Conservation (phyloP, 1,140 invertebrate genomes). For the Hydropsyche tenuis region DNA sequence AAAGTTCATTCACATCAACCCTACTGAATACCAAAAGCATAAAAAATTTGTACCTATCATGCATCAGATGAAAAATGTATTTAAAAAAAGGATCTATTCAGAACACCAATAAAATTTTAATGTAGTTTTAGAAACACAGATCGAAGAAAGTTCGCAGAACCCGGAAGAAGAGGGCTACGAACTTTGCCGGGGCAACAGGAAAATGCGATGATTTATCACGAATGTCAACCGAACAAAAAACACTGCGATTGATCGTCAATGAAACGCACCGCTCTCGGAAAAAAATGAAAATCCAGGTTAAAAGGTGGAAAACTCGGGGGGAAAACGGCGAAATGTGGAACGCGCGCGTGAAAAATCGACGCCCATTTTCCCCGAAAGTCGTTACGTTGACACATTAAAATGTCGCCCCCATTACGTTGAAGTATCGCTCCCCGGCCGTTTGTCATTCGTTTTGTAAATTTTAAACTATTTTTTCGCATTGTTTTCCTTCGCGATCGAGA, state of each 20-base stretch:
- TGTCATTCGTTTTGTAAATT: no score
- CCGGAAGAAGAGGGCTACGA: constrained; percentile 28
- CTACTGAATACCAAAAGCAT: no score
- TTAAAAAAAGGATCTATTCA: no score
- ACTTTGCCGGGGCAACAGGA: constrained; percentile 28
- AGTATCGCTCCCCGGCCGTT: no score
- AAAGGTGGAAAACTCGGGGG: not conserved
- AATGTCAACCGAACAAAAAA: constrained; percentile 20
- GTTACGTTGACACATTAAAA: not conserved
- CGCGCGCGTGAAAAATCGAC: not conserved
- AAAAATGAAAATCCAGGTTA: not conserved
- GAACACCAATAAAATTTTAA: no score
- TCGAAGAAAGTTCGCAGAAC: constrained; percentile 22
- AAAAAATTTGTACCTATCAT: no score
- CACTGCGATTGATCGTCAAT: constrained; percentile 15
- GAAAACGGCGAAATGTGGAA: not conserved
- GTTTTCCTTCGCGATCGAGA: no score
- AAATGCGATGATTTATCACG: constrained; percentile 33
- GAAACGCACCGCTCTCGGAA: not conserved
- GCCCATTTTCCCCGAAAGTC: not conserved
- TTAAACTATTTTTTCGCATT: no score
- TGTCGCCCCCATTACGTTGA: no score
- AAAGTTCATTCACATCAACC: constrained; percentile 3
- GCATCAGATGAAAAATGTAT: no score
- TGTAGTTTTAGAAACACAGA: constrained; percentile 16